Base-by-base conservation (phyloP, 2,113 vertebrate genomes). In the Setophaga petechia region DNA sequence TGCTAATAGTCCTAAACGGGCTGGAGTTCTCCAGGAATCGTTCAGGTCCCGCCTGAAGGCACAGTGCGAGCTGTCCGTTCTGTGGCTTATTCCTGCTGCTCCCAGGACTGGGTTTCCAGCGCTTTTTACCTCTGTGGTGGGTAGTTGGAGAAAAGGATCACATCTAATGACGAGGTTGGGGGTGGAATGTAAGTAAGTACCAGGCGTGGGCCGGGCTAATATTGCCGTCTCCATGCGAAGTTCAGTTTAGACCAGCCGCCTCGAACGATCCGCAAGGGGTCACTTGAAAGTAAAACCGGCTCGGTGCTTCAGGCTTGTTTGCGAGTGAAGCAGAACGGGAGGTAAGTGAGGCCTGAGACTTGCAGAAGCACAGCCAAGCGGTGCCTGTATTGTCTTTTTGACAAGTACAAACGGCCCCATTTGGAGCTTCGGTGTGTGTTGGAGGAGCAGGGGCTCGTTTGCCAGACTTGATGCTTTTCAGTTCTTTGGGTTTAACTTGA, bases 141-240 rank as follows among this genome's bases (percentile, higher is more conserved):
- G 10, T 20, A 25, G 15, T 20, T 31, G 65, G 33, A 65, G 28
- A 39, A 65, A 83, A 44, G 6, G 5, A 1, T 22, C 6, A 2
- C 14, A 9, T 44, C 5, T 44, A 10, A 43, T 6, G 43, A 28
- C 0, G 2, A 21, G 17, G 12, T 4, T 14, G 20, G 25, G 9
- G 4, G 4, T 19, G 15, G 17, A 10, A 21, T 37, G 9, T 5
- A 12, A 31, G 33, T 20, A 16, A 31, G 33, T 20, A 16, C 28
- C 1, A 3, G 43, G 1, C 20, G 15, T 8, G 18, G 11, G 39
- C 43, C 63, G 44, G 49, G 23, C 21, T 87, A 5, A 35, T 66
- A 27, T 15, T 79, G 12, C 24, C 2, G 5, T 30, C 35, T 69
- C 46, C 12, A 1, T 0, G 37, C 37, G n/a, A n/a, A 57, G 30